Base-by-base conservation (phyloP, 1,140 invertebrate genomes). In the Listronotus bonariensis region DNA sequence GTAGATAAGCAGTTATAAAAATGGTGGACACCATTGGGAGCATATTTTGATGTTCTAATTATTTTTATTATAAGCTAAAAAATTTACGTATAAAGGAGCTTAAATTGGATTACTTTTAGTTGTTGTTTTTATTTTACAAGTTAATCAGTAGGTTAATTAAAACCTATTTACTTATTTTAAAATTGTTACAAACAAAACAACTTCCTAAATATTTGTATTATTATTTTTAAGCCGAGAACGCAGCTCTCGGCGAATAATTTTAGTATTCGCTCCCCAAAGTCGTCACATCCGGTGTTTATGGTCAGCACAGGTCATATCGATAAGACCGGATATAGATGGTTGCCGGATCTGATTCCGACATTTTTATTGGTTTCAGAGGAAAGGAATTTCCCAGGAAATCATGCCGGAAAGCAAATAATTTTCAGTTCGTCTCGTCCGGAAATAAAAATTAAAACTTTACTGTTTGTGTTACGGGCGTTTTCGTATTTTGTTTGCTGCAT, bases 211-310 rank as follows among this genome's bases (percentile, higher is more conserved):
- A 26, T 26, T 26, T 26, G 1, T 26, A 26, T 26, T 26, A 7
- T 3, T 43, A 8, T 31, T 43, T 12, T n/a, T 11, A 32, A 58
- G 10, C 17, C 17, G 32, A 51, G 58, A 61, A 52, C 57, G 52
- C 18, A 62, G 41, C 38, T 49, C 31, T 38, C 59, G 38, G 20
- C 46, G 58, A 62, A 68, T 66, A 68, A 70, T 72, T 75, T 73
- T 66, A 55, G 67, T 70, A 70, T 75, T 72, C 65, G 38, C 53
- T 65, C 51, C 59, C 64, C 67, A 71, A 70, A 72, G 70, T 75
- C 74, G 70, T 75, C 74, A 73, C 72, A 75, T 72, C 67, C 67
- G 67, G 68, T 70, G 72, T 74, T 74, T 74, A 74, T 61, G 64
- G 72, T 68, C 70, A 69, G 60, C 66, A 57, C 51, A 67, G 52